Evolutionary conservation across 2,113 vertebrate genomes (phyloP).

Genomic region (Cephalopterus ornatus): DNA sequence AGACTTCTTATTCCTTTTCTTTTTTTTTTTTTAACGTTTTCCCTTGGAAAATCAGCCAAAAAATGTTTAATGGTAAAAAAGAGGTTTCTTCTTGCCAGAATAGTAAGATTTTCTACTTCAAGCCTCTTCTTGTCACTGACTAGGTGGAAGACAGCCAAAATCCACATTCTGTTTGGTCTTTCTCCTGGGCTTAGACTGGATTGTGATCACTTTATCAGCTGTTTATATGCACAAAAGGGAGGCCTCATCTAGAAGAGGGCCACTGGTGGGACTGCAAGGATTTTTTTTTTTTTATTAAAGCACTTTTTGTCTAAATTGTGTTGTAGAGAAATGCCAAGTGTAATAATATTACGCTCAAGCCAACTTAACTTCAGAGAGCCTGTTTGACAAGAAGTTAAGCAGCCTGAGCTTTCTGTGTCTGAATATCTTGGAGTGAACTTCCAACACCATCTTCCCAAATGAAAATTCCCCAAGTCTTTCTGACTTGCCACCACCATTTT

Average conservation of each 20-base stretch:
- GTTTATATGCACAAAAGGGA: constrained; percentile 34
- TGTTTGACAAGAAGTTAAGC: background rate
- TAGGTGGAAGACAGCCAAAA: constrained; percentile 9
- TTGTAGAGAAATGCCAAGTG: background rate
- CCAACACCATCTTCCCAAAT: background rate
- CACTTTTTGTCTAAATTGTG: background rate
- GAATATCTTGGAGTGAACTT: background rate
- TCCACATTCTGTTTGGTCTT: constrained; percentile 15
- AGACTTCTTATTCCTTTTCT: background rate
- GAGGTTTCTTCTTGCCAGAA: background rate
- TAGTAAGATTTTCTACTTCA: background rate
- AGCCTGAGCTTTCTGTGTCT: background rate
- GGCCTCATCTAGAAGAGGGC: background rate
- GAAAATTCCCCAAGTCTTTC: background rate
- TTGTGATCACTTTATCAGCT: constrained; percentile 53
- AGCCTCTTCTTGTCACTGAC: background rate
- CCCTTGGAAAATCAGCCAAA: background rate
- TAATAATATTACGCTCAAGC: background rate
- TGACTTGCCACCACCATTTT: background rate
- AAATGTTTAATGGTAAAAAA: background rate
- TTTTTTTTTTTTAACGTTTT: background rate
- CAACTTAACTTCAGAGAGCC: background rate
- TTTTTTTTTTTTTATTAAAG: rapidly evolving
- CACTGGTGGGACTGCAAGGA: background rate
- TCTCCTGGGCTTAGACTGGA: constrained; percentile 50